Base-by-base conservation (phyloP, 2,797 vertebrate genomes). In the Coracias cyanogaster region DNA sequence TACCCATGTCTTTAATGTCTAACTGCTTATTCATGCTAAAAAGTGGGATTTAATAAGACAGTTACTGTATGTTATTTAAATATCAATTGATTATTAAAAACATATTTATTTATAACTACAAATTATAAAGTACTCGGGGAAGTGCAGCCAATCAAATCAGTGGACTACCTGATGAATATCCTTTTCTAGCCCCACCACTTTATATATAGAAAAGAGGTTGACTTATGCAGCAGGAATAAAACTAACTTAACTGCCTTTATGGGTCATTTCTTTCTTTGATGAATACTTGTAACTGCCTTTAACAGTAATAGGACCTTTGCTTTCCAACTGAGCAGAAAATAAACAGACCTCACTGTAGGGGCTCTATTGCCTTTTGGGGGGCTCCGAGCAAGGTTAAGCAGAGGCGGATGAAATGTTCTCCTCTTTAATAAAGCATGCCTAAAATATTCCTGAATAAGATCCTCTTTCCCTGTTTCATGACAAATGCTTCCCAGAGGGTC, bases 231-330 rank as follows among this genome's bases (percentile, higher is more conserved):
- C 7, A 6, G 96, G 93, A 90, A 94, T 94, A 94, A 95, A 96
- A 92, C 92, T 96, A 97, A 96, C 94, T 96, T 86, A 95, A 94
- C 79, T 96, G 93, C 84, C 89, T 96, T 93, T 96, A 96, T 95
- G 96, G 96, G 92, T 97, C 94, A 96, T 96, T 96, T 97, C 92
- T 94, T 96, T 95, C 89, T 97, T 97, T 96, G 96, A 97, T 97
- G 96, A 96, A 94, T 96, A 94, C 76, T 94, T 97, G 82, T 92
- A 93, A 81, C 86, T 96, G 92, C 85, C 92, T 82, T 83, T 86
- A 96, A 81, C 1, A 0, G 94, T 96, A 97, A 96, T 92, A 79
- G 86, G 91, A 95, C 94, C 95, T 94, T 94, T 95, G 73, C 91
- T 82, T 95, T 96, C 91, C 91, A 96, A 46, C 86, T 78, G 92